Evolutionary conservation across 2,888 invertebrate species (phyloP).

Genomic region (Parochlus steinenii): DNA sequence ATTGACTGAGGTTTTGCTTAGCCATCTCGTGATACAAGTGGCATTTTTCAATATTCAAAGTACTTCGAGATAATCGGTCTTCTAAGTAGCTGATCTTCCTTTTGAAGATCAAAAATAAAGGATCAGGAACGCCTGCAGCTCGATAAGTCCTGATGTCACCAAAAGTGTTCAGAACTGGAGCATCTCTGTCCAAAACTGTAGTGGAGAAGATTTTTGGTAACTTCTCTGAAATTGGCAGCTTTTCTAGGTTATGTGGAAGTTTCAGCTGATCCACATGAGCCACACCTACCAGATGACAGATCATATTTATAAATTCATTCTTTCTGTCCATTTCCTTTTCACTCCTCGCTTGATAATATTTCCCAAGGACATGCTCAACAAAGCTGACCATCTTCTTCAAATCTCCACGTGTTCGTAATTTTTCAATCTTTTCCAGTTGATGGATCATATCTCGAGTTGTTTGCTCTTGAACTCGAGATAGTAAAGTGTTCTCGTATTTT

Average conservation of each 20-base stretch:
- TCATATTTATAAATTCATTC: constrained; percentile 9
- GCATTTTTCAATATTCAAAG: constrained; percentile 9
- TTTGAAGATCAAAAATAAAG: constrained; percentile 6
- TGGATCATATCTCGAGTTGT: constrained; percentile 9
- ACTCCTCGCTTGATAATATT: constrained; percentile 1
- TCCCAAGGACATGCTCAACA: constrained; percentile 3
- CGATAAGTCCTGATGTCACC: constrained; percentile 8
- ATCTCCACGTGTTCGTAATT: not conserved
- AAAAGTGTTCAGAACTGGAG: constrained; percentile 1
- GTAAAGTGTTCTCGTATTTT: not conserved
- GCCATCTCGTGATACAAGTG: constrained; percentile 10
- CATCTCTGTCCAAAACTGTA: not conserved
- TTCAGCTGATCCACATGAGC: constrained; percentile 10
- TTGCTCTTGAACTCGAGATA: constrained; percentile 3
- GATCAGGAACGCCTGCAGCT: constrained; percentile 2
- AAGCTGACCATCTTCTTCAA: constrained; percentile 4
- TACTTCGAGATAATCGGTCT: not conserved
- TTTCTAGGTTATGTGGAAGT: not conserved
- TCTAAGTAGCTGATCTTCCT: constrained; percentile 5
- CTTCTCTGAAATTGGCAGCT: not conserved
- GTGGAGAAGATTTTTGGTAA: constrained; percentile 1
- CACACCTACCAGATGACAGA: constrained; percentile 11
- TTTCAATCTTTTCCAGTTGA: constrained; percentile 1
- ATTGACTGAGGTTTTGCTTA: constrained; percentile 7
- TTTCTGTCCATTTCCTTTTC: constrained; percentile 7